Evolutionary conservation across 2,888 invertebrate species (phyloP).

Genomic region (Apamea crenata): DNA sequence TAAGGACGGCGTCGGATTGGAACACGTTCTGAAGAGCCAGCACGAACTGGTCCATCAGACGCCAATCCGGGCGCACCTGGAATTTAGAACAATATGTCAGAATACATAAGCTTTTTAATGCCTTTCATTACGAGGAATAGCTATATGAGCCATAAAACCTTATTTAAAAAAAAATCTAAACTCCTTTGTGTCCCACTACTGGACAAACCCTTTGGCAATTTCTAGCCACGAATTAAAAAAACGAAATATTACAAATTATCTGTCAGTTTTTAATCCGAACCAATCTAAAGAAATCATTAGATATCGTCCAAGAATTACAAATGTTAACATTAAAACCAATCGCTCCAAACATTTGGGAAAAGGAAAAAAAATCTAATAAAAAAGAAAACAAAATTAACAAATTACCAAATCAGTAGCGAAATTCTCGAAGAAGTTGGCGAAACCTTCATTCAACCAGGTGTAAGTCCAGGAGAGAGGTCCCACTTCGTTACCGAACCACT

Average conservation of each 20-base stretch:
- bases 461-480: constrained; percentile 93
- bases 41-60: constrained; percentile 90
- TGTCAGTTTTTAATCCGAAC: neutral
- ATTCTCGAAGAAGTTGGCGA: constrained; percentile 93
- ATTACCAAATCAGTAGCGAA: constrained; percentile 89
- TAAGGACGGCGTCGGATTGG: constrained; percentile 85
- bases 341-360: neutral
- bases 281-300: neutral
- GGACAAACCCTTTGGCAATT: neutral
- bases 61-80: constrained; percentile 89
- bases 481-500: constrained; percentile 95
- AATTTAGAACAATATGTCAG: neutral
- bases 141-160: neutral
- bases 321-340: neutral
- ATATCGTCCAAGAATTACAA: neutral
- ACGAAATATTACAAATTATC: neutral
- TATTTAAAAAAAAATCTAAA: neutral
- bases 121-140: neutral
- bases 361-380: neutral
- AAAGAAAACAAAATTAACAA: neutral
- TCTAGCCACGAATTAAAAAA: neutral
- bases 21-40: constrained; percentile 85
- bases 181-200: neutral
- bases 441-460: constrained; percentile 94
- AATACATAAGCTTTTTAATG: neutral